A percentile compares a stretch with the other conserved stretches of the same genome.
Conservation (phyloP, 1,140 invertebrate species). For the Prorops nasuta region DNA sequence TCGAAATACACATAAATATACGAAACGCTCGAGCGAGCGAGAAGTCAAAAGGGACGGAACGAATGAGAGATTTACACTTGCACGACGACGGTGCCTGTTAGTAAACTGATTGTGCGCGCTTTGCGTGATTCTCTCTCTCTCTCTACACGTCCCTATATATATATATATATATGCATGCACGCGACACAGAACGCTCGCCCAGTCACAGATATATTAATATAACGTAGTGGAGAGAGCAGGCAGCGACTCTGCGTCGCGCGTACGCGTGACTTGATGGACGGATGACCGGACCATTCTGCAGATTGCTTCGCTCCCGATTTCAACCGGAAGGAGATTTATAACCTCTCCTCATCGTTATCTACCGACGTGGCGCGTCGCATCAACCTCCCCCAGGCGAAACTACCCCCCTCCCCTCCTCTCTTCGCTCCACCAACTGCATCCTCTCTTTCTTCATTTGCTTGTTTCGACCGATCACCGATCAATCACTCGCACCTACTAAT, state of each 20-base stretch:
- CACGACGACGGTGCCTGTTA: too few species aligned
- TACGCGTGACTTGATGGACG: conserved; percentile 50
- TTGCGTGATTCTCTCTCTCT: too few species aligned
- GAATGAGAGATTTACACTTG: too few species aligned
- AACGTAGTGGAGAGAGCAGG: too few species aligned
- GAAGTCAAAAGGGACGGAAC: too few species aligned
- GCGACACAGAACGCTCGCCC: conserved; percentile 8
- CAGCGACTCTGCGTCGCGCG: conserved; percentile 25
- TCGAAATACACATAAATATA: conserved; percentile 52
- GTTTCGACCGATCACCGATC: conserved; percentile 26
- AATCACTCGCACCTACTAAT: too few species aligned
- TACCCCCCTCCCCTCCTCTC: conserved; percentile 1
- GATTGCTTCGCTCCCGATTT: conserved; percentile 53
- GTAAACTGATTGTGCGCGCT: too few species aligned
- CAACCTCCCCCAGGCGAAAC: conserved; percentile 6
- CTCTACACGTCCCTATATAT: too few species aligned
- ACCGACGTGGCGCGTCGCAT: conserved; percentile 25
- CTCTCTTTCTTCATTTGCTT: not conserved
- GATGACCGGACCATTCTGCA: conserved; percentile 55
- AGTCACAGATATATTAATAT: conserved; percentile 33
- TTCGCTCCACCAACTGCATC: too few species aligned
- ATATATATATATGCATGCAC: not conserved
- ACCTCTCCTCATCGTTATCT: conserved; percentile 55
- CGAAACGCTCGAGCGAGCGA: conserved; percentile 8
- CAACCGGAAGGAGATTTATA: conserved; percentile 56